A percentile compares a stretch with the other conserved stretches of the same genome.
phyloP scores from a whole-genome alignment of 2,797 vertebrate genomes.

The Notolepis coatsorum region DNA sequence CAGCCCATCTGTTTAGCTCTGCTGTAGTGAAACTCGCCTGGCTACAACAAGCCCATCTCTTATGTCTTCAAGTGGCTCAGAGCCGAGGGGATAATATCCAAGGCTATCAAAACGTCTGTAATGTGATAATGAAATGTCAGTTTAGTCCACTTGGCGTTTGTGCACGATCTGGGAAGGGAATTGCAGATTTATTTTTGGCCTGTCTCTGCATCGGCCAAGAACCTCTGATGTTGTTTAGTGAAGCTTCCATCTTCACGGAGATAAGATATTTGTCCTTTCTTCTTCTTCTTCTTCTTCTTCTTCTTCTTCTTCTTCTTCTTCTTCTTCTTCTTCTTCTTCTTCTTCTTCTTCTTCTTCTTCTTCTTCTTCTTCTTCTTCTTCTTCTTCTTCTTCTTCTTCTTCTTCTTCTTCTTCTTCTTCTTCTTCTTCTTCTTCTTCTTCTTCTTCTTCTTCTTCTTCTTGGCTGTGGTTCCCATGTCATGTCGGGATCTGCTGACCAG shows the following conservation, averaged over 20 bases:
- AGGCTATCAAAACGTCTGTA: constrained; percentile 16
- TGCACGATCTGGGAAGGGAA: constrained; percentile 24
- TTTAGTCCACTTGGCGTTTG: constrained; percentile 13
- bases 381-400: neutral
- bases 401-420: too few species aligned
- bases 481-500: constrained; percentile 27
- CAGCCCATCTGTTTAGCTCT: constrained; percentile 3
- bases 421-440: constrained; percentile 23
- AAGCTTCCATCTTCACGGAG: constrained; percentile 47
- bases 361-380: constrained; percentile 19
- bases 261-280: constrained; percentile 54
- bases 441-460: neutral
- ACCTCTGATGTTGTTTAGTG: constrained; percentile 37
- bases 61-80: constrained; percentile 22
- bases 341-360: constrained; percentile 1
- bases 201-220: neutral
- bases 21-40: constrained; percentile 14
- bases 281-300: constrained; percentile 3
- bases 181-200: constrained; percentile 1
- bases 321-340: constrained; percentile 5
- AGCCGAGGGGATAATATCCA: constrained; percentile 3
- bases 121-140: constrained; percentile 3
- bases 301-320: constrained; percentile 10
- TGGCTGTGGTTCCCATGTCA: constrained; percentile 39
- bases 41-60: constrained; percentile 21